Evolutionary conservation across 2,797 vertebrate genomes (phyloP).

Genomic region (Takifugu ocellatus): DNA sequence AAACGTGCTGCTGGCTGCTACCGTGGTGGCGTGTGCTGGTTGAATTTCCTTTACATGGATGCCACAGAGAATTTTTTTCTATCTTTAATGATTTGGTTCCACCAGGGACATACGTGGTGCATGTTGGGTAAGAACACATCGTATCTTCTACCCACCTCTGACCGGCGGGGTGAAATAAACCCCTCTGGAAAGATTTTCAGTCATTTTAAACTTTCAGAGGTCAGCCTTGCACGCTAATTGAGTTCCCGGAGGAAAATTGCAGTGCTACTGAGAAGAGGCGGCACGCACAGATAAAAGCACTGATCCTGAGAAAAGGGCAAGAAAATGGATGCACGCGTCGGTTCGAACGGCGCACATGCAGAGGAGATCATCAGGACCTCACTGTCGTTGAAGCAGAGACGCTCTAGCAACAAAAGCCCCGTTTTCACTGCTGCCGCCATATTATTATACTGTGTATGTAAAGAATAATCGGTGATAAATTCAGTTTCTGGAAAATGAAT

Average conservation of each 20-base stretch:
- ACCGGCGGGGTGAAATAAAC: conserved; percentile 9
- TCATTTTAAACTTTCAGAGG: conserved; percentile 12
- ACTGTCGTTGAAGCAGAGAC: background rate
- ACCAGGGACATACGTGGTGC: no score
- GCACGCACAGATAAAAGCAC: conserved; percentile 20
- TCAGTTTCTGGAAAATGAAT: conserved; percentile 70
- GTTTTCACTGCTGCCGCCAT: conserved; percentile 36
- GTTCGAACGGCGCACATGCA: conserved; percentile 49
- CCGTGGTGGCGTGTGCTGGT: conserved; percentile 1
- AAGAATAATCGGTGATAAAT: conserved; percentile 70
- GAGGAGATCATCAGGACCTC: conserved; percentile 32
- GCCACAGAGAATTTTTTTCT: no score
- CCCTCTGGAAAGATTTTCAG: conserved; percentile 28
- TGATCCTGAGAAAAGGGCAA: conserved; percentile 30
- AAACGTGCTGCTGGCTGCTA: conserved; percentile 22
- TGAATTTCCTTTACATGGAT: conserved; percentile 1
- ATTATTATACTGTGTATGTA: conserved; percentile 54
- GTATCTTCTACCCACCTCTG: conserved; percentile 5
- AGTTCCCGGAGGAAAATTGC: conserved; percentile 1
- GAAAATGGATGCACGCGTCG: conserved; percentile 39
- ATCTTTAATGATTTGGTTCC: no score
- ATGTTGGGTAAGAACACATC: no score
- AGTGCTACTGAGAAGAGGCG: conserved; percentile 19
- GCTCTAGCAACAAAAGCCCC: conserved; percentile 33
- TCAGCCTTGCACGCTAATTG: conserved; percentile 14